Evolutionary conservation across 2,888 invertebrate genomes (phyloP).

Genomic region (Idaea straminata): DNA sequence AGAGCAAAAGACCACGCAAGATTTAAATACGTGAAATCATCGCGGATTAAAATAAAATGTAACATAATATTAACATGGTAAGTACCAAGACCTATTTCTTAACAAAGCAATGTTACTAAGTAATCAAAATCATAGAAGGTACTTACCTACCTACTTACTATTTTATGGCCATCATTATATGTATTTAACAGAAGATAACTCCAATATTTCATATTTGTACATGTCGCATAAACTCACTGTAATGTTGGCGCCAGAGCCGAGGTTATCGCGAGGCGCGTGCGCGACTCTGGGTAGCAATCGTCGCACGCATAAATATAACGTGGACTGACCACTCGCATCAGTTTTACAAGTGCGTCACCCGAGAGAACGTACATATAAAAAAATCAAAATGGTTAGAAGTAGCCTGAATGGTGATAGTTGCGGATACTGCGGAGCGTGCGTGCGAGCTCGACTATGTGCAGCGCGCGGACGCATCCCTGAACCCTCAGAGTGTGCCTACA

Average conservation of each 20-base stretch:
- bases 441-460: slow-evolving; percentile 62
- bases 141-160: background rate
- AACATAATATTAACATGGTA: background rate
- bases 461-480: slow-evolving; percentile 70
- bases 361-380: slow-evolving; percentile 22
- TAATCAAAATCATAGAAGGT: background rate
- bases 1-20: background rate
- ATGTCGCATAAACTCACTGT: slow-evolving; percentile 29
- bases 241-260: slow-evolving; percentile 60
- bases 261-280: slow-evolving; percentile 77
- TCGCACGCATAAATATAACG: slow-evolving; percentile 62
- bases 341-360: slow-evolving; percentile 50
- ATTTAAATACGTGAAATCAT: background rate
- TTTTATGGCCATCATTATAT: background rate
- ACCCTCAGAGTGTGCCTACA: slow-evolving; percentile 71
- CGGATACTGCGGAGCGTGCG: slow-evolving; percentile 73
- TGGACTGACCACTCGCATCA: slow-evolving; percentile 42
- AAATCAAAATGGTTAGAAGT: slow-evolving; percentile 60
- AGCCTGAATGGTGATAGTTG: slow-evolving; percentile 61
- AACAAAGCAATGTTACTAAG: background rate
- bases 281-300: slow-evolving; percentile 51
- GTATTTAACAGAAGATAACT: slow-evolving; percentile 8
- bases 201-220: slow-evolving; percentile 16
- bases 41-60: background rate
- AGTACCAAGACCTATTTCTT: background rate